Evolutionary conservation across 2,888 invertebrate genomes (phyloP).

Genomic region (Oeneis ivallda): DNA sequence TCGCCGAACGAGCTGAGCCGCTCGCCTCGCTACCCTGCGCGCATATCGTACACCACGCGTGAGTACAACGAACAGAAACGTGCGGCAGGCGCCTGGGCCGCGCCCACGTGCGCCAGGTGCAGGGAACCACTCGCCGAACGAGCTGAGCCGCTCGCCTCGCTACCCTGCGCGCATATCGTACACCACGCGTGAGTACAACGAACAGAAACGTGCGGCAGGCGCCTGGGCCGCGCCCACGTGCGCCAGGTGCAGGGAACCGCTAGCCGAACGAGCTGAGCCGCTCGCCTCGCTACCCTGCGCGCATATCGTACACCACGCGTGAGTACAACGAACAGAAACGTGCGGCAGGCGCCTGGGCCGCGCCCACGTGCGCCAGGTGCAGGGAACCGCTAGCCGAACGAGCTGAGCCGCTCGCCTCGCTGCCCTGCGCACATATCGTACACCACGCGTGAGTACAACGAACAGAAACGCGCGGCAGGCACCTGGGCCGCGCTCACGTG

Average conservation of each 20-base stretch:
- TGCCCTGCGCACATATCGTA: constrained; percentile 93
- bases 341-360: no score
- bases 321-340: constrained; percentile 45
- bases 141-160: constrained; percentile 84
- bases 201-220: no score
- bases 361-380: no score
- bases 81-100: constrained; percentile 85
- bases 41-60: constrained; percentile 93
- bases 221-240: no score
- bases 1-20: constrained; percentile 77
- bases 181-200: constrained; percentile 86
- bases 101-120: constrained; percentile 91
- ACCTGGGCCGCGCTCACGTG: no score
- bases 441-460: constrained; percentile 86
- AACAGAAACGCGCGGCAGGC: no score
- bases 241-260: no score
- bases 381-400: no score
- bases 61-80: constrained; percentile 80
- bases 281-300: constrained; percentile 92
- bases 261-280: no score
- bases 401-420: no score
- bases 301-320: constrained; percentile 93
- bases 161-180: constrained; percentile 93
- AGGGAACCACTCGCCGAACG: constrained; percentile 86
- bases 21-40: constrained; percentile 92